phyloP scores from a whole-genome alignment of 2,797 vertebrate species.

The Pseudocheirus occidentalis region DNA sequence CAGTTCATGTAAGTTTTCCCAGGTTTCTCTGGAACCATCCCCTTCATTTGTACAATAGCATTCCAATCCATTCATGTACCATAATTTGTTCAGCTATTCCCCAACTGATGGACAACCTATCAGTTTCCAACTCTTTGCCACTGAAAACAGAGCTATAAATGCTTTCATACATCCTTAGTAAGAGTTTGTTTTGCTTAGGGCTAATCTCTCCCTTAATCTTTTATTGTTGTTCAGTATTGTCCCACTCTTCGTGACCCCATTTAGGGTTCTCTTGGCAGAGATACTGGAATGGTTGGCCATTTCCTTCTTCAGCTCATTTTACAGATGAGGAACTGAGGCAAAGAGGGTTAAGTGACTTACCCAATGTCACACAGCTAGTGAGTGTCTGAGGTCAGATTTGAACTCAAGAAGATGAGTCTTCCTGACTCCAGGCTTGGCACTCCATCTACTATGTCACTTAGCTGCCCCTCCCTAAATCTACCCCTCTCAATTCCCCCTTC shows the following conservation, averaged over 20 bases:
- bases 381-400: background rate
- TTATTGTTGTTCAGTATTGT: background rate
- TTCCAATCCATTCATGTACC: background rate
- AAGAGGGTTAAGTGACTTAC: background rate
- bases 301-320: conserved; percentile 8
- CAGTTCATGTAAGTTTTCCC: background rate
- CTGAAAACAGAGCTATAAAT: background rate
- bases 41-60: background rate
- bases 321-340: conserved; percentile 9
- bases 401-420: background rate
- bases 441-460: background rate
- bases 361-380: background rate
- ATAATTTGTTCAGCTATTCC: background rate
- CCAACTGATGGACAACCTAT: background rate
- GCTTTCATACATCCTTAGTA: background rate
- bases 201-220: background rate
- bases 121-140: background rate
- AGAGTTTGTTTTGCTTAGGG: background rate
- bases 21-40: background rate
- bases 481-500: no score
- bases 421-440: background rate
- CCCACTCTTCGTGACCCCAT: background rate
- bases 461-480: background rate
- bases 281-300: background rate
- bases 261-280: background rate